Conservation (phyloP, 2,888 invertebrate genomes). For the Hypolimnas misippus region DNA sequence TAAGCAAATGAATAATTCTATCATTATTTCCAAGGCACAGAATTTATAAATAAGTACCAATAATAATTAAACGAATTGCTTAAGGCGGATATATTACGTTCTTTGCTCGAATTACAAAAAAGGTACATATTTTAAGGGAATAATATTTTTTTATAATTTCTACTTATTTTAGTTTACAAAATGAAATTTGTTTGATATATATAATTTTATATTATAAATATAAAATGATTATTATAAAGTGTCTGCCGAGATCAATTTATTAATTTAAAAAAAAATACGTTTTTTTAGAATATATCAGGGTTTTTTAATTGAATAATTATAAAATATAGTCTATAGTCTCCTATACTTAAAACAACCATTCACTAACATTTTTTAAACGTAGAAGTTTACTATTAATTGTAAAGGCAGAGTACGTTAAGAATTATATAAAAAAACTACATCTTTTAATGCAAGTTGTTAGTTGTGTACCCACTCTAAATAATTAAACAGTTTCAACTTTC, state of each 20-base stretch:
- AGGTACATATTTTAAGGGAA: neutral
- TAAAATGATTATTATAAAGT: too few relatives aligned
- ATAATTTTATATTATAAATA: too few relatives aligned
- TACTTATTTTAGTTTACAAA: too few relatives aligned
- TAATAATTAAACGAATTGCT: neutral
- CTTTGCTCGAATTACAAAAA: neutral
- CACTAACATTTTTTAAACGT: neutral
- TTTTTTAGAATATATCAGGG: too few relatives aligned
- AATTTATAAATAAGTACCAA: neutral
- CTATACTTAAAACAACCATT: too few relatives aligned
- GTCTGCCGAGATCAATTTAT: too few relatives aligned
- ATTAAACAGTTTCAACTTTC: slow-evolving; percentile 22
- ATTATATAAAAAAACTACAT: neutral
- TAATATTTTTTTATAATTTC: too few relatives aligned
- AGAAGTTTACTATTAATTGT: neutral
- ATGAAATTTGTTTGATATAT: too few relatives aligned
- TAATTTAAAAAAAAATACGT: too few relatives aligned
- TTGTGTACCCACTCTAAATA: slow-evolving; percentile 23
- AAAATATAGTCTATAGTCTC: too few relatives aligned
- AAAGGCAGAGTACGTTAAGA: neutral
- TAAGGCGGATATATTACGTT: neutral
- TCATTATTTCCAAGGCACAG: neutral
- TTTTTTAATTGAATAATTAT: too few relatives aligned
- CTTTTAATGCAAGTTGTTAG: neutral
- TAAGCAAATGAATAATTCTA: slow-evolving; percentile 10